A percentile compares a stretch with the other conserved stretches of the same genome.
These are phyloP conservation scores for Eira barbara DNA, from an alignment of 2,113 vertebrate genomes.

Conservation along the genomic window DNA sequence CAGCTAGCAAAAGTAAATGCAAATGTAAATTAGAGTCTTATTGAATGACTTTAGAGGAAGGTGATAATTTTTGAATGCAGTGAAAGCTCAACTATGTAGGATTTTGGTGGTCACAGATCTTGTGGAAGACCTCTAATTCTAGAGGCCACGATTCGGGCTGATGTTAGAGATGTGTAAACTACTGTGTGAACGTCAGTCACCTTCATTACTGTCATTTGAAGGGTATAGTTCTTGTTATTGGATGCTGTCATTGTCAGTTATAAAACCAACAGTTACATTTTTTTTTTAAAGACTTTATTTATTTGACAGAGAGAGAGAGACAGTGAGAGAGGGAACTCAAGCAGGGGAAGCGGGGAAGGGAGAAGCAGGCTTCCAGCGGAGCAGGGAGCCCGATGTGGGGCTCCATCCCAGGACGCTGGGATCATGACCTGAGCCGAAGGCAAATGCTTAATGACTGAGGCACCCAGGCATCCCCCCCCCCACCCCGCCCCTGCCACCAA, in stretches of 20 bases:
- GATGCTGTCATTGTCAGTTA: not conserved
- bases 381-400: no score
- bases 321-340: no score
- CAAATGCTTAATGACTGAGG: no score
- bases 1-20: not conserved
- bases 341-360: no score
- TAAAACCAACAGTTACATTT: conserved; percentile 3
- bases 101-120: not conserved
- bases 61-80: not conserved
- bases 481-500: no score
- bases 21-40: not conserved
- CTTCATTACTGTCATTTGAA: not conserved
- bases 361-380: no score
- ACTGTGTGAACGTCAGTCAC: not conserved
- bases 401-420: no score
- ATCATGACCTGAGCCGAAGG: no score
- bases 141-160: not conserved
- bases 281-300: no score
- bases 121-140: not conserved
- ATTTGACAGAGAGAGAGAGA: no score
- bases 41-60: not conserved
- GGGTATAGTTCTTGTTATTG: not conserved
- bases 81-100: not conserved
- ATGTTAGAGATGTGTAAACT: not conserved
- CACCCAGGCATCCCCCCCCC: no score